Evolutionary conservation across 2,113 vertebrate species (phyloP).

Genomic region (Hippocampus comes): DNA sequence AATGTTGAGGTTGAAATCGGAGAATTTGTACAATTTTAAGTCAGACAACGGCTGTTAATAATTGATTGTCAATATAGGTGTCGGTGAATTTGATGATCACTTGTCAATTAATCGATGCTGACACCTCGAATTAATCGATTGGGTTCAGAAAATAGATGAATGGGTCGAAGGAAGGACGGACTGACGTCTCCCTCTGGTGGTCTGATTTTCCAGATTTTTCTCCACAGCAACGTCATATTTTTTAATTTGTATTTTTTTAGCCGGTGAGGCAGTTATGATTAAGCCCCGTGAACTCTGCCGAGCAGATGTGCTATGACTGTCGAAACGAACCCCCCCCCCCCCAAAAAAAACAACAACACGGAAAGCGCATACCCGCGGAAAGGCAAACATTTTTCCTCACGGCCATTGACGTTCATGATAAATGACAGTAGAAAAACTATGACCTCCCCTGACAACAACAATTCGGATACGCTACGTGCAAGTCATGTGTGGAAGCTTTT

Average conservation of each 20-base stretch:
- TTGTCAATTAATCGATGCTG: too few species aligned
- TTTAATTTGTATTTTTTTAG: background rate
- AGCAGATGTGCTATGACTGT: background rate
- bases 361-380: background rate
- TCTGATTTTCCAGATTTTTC: background rate
- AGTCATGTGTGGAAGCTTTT: background rate
- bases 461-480: background rate
- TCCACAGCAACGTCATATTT: too few species aligned
- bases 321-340: background rate
- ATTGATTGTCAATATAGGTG: too few species aligned
- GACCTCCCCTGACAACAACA: background rate
- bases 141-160: too few species aligned
- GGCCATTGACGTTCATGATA: background rate
- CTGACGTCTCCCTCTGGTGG: background rate
- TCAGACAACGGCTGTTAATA: too few species aligned
- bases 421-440: background rate
- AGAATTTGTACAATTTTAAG: too few species aligned
- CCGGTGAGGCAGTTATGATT: background rate
- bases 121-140: background rate
- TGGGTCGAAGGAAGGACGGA: too few species aligned
- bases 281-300: background rate
- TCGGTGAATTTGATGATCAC: too few species aligned
- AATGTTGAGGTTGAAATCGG: too few species aligned
- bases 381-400: background rate
- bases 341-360: too few species aligned